Conservation (phyloP, 2,888 invertebrate species). For the Psylliodes chrysocephalus region DNA sequence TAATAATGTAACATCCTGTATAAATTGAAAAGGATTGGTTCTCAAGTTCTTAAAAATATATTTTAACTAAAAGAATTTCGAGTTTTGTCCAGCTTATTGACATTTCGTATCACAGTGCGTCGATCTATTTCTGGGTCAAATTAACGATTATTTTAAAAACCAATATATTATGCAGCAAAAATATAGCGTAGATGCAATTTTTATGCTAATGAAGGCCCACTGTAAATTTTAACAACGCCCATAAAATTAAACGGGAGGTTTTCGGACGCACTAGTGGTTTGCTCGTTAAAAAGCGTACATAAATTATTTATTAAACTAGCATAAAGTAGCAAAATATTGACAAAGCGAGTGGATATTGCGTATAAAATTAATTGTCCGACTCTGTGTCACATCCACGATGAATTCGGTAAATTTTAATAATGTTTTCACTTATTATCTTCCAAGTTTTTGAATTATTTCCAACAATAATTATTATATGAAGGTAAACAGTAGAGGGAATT, state of each 20-base stretch:
- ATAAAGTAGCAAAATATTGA: conserved; percentile 11
- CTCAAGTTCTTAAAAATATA: no score
- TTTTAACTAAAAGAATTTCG: no score
- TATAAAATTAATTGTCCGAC: background rate
- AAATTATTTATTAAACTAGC: background rate
- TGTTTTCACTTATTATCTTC: no score
- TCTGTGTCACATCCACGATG: no score
- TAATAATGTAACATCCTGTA: no score
- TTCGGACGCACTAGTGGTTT: background rate
- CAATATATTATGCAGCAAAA: conserved; percentile 1
- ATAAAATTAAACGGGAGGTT: conserved; percentile 4
- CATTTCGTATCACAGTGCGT: no score
- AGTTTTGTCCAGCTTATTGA: no score
- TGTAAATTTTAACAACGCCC: conserved; percentile 5
- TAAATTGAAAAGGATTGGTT: no score
- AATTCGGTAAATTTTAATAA: no score
- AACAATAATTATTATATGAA: no score
- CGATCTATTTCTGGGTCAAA: conserved; percentile 1
- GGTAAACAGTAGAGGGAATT: no score
- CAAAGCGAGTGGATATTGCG: background rate
- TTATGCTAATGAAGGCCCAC: conserved; percentile 6
- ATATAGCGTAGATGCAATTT: conserved; percentile 10
- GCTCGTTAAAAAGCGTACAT: conserved; percentile 2
- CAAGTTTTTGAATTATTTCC: no score
- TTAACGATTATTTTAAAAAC: conserved; percentile 13